Evolutionary conservation across 2,797 vertebrate genomes (phyloP).

Genomic region (Luscinia megarhynchos): DNA sequence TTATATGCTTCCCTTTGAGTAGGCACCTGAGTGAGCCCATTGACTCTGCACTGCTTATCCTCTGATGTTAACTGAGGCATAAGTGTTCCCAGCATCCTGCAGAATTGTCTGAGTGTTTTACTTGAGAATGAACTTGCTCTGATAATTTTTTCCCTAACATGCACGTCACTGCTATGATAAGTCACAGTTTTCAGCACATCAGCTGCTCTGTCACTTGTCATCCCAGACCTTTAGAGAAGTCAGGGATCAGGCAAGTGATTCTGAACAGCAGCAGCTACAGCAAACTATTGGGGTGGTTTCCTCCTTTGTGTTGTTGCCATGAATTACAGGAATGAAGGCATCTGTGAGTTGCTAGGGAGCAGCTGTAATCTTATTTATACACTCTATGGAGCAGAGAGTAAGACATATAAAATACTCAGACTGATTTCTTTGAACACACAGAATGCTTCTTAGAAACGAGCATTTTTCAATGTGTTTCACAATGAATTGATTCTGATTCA

Average conservation of each 20-base stretch:
- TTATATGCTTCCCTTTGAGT: conserved; percentile 4
- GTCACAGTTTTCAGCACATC: not conserved
- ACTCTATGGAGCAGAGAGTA: not conserved
- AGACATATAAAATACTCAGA: not conserved
- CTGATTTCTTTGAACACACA: not conserved
- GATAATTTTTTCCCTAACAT: not conserved
- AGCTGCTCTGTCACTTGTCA: conserved; percentile 26
- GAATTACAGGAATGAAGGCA: conserved; percentile 55
- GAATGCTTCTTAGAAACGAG: not conserved
- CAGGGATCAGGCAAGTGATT: not conserved
- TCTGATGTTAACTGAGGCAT: not conserved
- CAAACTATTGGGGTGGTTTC: not conserved
- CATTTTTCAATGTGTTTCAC: not conserved
- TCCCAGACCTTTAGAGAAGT: not conserved
- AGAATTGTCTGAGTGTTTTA: not conserved
- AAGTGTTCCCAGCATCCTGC: not conserved
- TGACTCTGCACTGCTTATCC: not conserved
- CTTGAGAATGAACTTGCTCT: not conserved
- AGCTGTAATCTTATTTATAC: conserved; percentile 39
- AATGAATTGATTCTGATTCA: not conserved
- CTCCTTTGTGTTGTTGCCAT: conserved; percentile 36
- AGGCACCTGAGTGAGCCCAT: not conserved
- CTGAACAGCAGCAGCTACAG: not conserved
- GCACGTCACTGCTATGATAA: not conserved
- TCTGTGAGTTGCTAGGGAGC: conserved; percentile 39